Evolutionary conservation across 64 coral and sea anemone species (phyloP).

Genomic region (Porites australiensis): DNA sequence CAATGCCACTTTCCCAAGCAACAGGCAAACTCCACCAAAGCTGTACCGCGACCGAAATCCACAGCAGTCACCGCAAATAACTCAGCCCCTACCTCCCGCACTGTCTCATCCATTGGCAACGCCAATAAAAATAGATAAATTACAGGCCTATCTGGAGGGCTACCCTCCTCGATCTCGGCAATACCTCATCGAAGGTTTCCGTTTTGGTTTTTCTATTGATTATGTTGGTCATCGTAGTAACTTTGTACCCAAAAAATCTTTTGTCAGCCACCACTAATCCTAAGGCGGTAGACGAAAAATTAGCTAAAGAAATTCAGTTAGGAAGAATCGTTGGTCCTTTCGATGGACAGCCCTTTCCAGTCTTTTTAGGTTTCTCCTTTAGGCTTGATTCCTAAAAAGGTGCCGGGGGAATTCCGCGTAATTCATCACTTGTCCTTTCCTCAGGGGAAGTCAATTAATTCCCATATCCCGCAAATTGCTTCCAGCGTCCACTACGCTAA

Average conservation of each 20-base stretch:
- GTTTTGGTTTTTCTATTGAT: constrained; percentile 11
- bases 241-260: neutral
- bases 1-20: neutral
- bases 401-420: constrained; percentile 1
- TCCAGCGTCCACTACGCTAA: constrained; percentile 28
- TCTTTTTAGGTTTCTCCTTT: neutral
- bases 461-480: neutral
- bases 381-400: constrained; percentile 18
- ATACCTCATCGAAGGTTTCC: constrained; percentile 31
- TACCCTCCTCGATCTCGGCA: neutral
- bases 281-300: neutral
- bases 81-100: neutral
- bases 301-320: neutral
- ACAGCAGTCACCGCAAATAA: neutral
- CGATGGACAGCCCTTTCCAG: neutral
- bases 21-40: neutral
- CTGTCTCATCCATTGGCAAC: constrained; percentile 22
- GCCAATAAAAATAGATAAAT: constrained; percentile 35
- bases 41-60: neutral
- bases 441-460: neutral
- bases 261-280: constrained; percentile 17
- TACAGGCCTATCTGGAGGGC: constrained; percentile 4
- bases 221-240: neutral
- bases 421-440: constrained; percentile 35
- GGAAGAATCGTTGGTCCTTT: constrained; percentile 21